Evolutionary conservation across 2,888 invertebrate genomes (phyloP), one percentile per base, ranked within the genome.

Genomic region (Bugulina stolonifera): DNA sequence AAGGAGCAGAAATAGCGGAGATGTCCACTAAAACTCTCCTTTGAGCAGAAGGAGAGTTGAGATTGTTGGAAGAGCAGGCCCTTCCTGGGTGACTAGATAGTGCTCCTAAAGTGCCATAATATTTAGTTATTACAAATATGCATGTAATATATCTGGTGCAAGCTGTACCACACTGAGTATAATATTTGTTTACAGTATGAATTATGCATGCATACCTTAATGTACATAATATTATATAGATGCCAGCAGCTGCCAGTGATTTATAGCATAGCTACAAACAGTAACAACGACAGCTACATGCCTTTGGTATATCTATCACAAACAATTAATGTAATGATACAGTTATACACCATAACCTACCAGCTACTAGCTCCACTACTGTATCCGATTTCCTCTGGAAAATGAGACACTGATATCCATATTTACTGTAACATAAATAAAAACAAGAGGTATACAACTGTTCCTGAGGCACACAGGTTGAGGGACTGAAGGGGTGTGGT

Each of bases 331-430:
- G 43, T 43, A 5, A 43, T 10, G 43, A 18, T 18, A 43, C 5
- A 10, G 5, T 10, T 18, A 10, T 5, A 10, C 5, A 43, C 43
- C 18, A 18, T 64, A 18, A 27, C 64, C 10, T 34, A 64, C 64
- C 64, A 1, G 32, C 32, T 2, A 14, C 27, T 64, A 64, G 10
- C 64, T 34, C 32, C 32, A 27, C 32, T 32, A 64, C 64, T 25
- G 32, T 64, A 29, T 25, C 27, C 1, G 64, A 25, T 14, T 25
- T 64, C 34, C 18, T 2, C n/a, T 64, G 2, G 18, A 64, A 25
- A 34, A 5, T 64, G 5, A 64, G 3, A n/a, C 64, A 64, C n/a
- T 64, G 64, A 32, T 64, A 64, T 34, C 64, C 64, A 64, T n/a
- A 32, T 22, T 32, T n/a, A 64, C 64, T 64, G n/a, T 5, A 57